Evolutionary conservation across 2,797 vertebrate genomes (phyloP).

Genomic region (Alectoris magna): DNA sequence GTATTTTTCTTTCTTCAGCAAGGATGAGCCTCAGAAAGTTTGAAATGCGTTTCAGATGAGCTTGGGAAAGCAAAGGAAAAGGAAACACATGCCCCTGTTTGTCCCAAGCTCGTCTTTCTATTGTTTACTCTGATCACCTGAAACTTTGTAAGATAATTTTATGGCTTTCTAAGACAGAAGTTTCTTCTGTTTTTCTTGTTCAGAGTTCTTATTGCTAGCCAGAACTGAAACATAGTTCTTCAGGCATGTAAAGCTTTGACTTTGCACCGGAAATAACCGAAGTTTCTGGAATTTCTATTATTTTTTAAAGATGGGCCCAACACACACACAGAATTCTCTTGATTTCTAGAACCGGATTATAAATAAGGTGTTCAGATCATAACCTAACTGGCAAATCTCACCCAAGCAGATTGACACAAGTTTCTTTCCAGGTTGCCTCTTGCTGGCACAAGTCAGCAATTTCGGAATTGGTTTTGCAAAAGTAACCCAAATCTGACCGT

Average conservation of each 20-base stretch:
- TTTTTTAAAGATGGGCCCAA: background rate
- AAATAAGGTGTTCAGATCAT: background rate
- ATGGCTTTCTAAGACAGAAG: background rate
- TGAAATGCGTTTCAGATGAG: constrained; percentile 45
- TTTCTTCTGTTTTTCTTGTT: constrained; percentile 39
- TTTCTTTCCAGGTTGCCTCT: fast-evolving
- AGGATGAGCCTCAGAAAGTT: constrained; percentile 1
- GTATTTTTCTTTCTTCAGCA: constrained; percentile 50
- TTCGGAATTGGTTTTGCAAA: background rate
- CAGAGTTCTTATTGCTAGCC: background rate
- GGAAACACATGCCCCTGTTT: background rate
- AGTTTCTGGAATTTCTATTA: background rate
- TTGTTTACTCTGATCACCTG: constrained; percentile 26
- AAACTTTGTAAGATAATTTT: constrained; percentile 26
- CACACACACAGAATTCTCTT: background rate
- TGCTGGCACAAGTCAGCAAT: background rate
- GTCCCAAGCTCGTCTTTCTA: background rate
- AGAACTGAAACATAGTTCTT: background rate
- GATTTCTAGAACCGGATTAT: background rate
- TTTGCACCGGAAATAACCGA: background rate
- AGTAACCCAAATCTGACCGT: background rate
- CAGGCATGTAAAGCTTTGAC: constrained; percentile 16
- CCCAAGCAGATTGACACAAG: background rate
- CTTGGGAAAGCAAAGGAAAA: background rate
- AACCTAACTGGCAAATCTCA: background rate